Base-by-base conservation (phyloP, 2,888 invertebrate genomes). In the Acholoe squamosa region DNA sequence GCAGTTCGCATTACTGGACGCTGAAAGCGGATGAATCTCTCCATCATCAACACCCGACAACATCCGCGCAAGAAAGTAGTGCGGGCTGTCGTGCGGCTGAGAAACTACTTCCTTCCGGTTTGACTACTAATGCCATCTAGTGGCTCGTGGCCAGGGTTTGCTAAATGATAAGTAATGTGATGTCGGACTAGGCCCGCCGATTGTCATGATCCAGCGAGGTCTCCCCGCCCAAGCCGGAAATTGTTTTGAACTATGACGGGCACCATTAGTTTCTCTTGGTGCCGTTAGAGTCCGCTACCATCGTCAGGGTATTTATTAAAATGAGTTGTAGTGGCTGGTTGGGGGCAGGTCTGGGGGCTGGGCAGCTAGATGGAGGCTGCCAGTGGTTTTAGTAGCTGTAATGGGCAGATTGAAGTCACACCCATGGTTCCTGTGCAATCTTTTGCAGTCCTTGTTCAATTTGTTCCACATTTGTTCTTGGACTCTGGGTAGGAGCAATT, bases 231-330 rank as follows among this genome's bases (percentile, higher is more conserved):
- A 0, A 19, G 28, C 52, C 22, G 86, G 86, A 86, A 80, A 86
- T 86, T 86, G 86, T 86, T 86, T 54, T 86, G 86, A 86, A 86
- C 86, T 86, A 86, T 86, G 56, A 86, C 86, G 52, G 52, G 86
- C 54, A 3, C 86, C 56, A 86, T 86, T 86, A 80, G 80, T 77
- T 77, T 71, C 77, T 22, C 10, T 10, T 7, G 33, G 5, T 19
- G 80, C 80, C 80, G 80, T 80, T 80, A 80, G 80, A 80, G 80
- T 80, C 80, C 34, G 80, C 80, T 19, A 19, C 80, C 34, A 80
- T 80, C 80, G 80, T 19, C 12, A 43, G 43, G 80, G 43, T 34
- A 80, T 80, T 80, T 80, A 80, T 80, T 80, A 80, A 80, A 80
- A 80, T 80, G 80, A 80, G 25, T 80, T 80, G 80, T 80, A 43